phyloP scores from a whole-genome alignment of 2,797 vertebrate species.

The Brotogeris chrysoptera region DNA sequence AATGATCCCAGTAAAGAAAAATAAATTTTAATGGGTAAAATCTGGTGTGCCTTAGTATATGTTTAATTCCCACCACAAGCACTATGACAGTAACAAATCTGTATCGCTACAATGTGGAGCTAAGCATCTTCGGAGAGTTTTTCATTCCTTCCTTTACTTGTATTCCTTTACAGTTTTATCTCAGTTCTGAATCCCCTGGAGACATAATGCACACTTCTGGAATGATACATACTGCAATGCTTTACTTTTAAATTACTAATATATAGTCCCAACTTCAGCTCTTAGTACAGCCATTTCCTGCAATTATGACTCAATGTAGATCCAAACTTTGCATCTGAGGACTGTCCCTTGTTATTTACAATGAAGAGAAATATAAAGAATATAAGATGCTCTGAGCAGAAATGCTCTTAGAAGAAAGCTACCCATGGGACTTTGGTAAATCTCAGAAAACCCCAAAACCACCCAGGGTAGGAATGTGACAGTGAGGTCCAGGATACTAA shows the following conservation, averaged over 20 bases:
- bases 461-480: not conserved
- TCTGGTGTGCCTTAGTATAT: not conserved
- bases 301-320: not conserved
- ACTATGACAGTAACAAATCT: not conserved
- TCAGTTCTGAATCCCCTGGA: not conserved
- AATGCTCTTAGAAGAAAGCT: not conserved
- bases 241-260: not conserved
- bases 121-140: not conserved
- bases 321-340: not conserved
- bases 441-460: not conserved
- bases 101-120: not conserved
- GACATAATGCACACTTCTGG: not conserved
- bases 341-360: not conserved
- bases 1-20: not conserved
- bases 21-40: not conserved
- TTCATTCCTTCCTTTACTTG: not conserved
- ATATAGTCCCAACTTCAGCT: not conserved
- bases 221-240: not conserved
- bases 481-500: not conserved
- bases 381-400: not conserved
- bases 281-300: not conserved
- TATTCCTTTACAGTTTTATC: not conserved
- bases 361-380: not conserved
- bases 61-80: not conserved
- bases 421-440: not conserved